Evolutionary conservation across 2,888 invertebrate genomes (phyloP).

Genomic region (Atrina japonica): DNA sequence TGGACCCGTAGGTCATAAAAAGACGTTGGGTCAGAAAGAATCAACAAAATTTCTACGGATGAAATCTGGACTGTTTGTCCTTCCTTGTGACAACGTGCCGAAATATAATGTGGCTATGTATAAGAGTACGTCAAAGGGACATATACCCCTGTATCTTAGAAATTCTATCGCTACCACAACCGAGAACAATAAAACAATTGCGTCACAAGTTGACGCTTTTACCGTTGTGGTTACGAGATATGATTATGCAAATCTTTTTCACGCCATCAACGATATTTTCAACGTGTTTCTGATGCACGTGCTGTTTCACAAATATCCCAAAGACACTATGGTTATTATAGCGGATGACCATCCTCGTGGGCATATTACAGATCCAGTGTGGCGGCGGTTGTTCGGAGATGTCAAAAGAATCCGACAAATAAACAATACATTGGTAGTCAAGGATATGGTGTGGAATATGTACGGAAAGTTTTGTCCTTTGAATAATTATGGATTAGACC

Average conservation of each 20-base stretch:
- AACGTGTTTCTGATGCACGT: slow-evolving; percentile 33
- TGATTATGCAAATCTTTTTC: slow-evolving; percentile 30
- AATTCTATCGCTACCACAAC: not conserved
- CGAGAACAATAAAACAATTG: too few species aligned
- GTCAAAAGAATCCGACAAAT: slow-evolving; percentile 24
- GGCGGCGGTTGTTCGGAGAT: slow-evolving; percentile 16
- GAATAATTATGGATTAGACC: slow-evolving; percentile 18
- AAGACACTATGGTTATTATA: slow-evolving; percentile 5
- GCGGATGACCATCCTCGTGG: slow-evolving; percentile 31
- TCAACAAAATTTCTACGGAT: slow-evolving; percentile 5
- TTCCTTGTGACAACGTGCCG: not conserved
- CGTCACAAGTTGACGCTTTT: not conserved
- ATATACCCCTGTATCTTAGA: slow-evolving; percentile 18
- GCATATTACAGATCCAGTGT: slow-evolving; percentile 23
- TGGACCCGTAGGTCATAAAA: slow-evolving; percentile 16
- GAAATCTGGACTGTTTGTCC: slow-evolving; percentile 12
- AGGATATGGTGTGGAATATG: slow-evolving; percentile 30
- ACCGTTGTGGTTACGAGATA: slow-evolving; percentile 17
- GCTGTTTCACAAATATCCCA: slow-evolving; percentile 23
- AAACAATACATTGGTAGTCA: not conserved
- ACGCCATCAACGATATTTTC: slow-evolving; percentile 29
- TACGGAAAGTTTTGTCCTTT: slow-evolving; percentile 28
- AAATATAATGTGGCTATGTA: slow-evolving; percentile 24
- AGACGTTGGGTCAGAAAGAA: slow-evolving; percentile 18
- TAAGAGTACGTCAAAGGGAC: not conserved